Evolutionary conservation across 2,797 vertebrate species (phyloP).

Genomic region (Myiotriccus ornatus): DNA sequence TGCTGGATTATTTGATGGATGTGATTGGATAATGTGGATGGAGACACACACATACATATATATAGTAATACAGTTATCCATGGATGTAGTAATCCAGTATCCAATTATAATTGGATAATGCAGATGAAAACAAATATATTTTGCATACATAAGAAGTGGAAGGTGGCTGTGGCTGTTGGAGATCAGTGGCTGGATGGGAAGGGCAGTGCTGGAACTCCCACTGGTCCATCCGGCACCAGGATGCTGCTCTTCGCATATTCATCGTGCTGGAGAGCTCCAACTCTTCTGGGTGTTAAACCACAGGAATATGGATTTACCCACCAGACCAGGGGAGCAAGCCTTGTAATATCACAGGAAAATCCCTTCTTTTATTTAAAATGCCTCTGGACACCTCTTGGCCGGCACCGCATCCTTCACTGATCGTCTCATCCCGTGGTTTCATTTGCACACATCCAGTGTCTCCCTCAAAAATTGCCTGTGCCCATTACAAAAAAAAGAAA

Average conservation of each 20-base stretch:
- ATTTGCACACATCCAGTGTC: rapidly evolving
- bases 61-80: background rate
- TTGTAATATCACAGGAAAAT: background rate
- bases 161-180: background rate
- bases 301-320: background rate
- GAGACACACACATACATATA: background rate
- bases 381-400: background rate
- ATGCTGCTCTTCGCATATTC: background rate
- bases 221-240: rapidly evolving
- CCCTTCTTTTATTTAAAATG: background rate
- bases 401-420: background rate
- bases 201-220: background rate
- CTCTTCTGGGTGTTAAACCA: background rate
- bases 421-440: rapidly evolving
- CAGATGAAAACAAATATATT: background rate
- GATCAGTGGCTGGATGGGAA: background rate
- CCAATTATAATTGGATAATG: background rate
- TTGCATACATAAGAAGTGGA: background rate
- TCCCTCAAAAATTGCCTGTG: background rate
- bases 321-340: background rate
- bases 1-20: background rate
- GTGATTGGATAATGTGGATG: background rate
- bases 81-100: background rate
- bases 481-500: no score
- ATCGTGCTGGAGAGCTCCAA: background rate